Conservation (phyloP, 2,797 vertebrate species). For the Galagoides demidoff region DNA sequence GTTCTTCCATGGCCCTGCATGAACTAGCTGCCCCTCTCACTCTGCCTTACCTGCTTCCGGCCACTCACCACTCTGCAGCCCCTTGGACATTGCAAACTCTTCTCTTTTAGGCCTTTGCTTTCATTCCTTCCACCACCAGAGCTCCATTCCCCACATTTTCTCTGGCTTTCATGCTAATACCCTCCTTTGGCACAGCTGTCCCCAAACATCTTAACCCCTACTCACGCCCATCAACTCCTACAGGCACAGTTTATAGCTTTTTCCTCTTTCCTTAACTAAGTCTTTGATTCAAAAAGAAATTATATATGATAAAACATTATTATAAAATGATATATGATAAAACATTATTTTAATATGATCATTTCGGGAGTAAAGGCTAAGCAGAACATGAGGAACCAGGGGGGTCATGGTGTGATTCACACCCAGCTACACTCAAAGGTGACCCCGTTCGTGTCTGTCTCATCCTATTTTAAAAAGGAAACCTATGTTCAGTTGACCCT, state of each 20-base stretch:
- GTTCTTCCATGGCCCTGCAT: background rate
- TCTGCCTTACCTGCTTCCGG: background rate
- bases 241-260: background rate
- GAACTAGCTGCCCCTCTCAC: accelerated
- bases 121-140: background rate
- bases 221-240: background rate
- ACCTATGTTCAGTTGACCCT: background rate
- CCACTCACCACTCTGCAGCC: background rate
- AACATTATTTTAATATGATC: background rate
- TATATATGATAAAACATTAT: background rate
- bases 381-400: background rate
- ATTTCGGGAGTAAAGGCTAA: background rate
- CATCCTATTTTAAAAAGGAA: background rate
- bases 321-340: background rate
- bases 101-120: background rate
- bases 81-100: background rate
- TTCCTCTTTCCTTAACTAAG: background rate
- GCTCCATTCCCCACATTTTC: background rate
- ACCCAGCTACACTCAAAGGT: background rate
- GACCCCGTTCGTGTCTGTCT: background rate
- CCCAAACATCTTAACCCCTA: background rate
- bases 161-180: background rate
- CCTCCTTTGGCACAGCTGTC: background rate
- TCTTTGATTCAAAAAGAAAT: background rate
- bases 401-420: background rate